These are phyloP conservation scores for Regulus satrapa DNA, from an alignment of 2,113 vertebrate genomes.

Conservation along the genomic window DNA sequence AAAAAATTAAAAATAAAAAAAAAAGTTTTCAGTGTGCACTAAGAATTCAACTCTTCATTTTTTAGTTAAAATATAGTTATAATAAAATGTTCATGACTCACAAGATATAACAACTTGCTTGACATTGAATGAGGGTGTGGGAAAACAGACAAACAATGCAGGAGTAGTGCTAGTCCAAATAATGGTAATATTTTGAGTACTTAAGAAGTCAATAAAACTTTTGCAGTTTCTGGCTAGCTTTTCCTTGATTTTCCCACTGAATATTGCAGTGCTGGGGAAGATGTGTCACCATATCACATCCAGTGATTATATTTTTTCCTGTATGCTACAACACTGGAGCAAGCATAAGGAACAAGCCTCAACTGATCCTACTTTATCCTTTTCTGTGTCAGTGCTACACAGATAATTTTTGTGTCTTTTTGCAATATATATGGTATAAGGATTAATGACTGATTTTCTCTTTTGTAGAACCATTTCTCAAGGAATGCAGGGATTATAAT, in stretches of 20 bases:
- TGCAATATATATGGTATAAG: background rate
- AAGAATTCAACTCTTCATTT: background rate
- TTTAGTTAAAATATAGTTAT: background rate
- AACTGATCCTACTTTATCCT: background rate
- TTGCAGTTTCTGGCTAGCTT: background rate
- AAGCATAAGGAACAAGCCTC: background rate
- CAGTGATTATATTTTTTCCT: background rate
- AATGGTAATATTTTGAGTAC: background rate
- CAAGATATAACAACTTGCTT: background rate
- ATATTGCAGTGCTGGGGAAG: background rate
- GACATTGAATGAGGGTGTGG: background rate
- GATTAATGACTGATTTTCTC: background rate
- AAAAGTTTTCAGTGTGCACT: rapidly evolving
- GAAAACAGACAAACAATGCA: background rate
- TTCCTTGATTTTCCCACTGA: background rate
- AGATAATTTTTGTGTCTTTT: background rate
- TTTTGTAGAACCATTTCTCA: background rate
- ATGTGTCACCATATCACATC: background rate
- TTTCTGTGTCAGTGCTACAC: background rate
- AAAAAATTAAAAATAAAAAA: background rate
- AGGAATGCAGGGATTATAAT: background rate
- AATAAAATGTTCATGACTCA: background rate
- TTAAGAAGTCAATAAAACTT: background rate
- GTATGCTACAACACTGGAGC: background rate
- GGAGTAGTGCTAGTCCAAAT: background rate